Base-by-base conservation (phyloP, 2,113 vertebrate genomes). In the Podiceps cristatus region DNA sequence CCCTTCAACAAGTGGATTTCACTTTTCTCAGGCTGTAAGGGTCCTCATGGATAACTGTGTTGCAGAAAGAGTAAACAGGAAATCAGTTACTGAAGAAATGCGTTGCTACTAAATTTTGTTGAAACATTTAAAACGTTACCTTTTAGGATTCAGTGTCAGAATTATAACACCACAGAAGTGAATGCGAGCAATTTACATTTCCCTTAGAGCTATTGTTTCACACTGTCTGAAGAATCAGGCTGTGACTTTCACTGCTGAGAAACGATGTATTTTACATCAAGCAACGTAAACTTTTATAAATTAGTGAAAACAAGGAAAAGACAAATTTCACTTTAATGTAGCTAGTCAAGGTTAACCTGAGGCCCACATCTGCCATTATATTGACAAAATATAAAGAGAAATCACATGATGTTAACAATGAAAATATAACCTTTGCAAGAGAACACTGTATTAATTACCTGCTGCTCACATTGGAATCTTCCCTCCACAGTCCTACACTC, bases 141-240 rank as follows among this genome's bases (percentile, higher is more conserved):
- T 96, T 96, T 95, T 85, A 97, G 80, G 76, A 86, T 92, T 94
- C 73, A 84, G 76, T 94, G 96, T 88, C 94, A 94, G 83, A 96
- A 92, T 86, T 91, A 22, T 88, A 93, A 91, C 94, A 96, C 90
- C 88, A 95, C 94, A 92, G 94, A 96, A 96, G 89, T 88, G 86
- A 94, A 95, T 18, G 52, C 20, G 7, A 87, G 73, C 53, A 72
- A 95, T 97, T 96, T 95, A 96, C 97, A 97, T 95, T 97, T 97
- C 85, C 88, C 97, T 97, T 95, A 95, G 93, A 97, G 95, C 96
- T 97, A 94, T 97, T 97, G 94, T 97, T 97, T 96, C 96, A 96
- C 95, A 96, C 95, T 72, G 68, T 92, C 93, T 96, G 88, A 95
- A 96, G 88, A 94, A 71, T 89, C 91, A 93, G 60, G 72, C 88